Evolutionary conservation across 2,797 vertebrate genomes (phyloP), one percentile per base, ranked within the genome.

Genomic region (Gallinago nigripennis): DNA sequence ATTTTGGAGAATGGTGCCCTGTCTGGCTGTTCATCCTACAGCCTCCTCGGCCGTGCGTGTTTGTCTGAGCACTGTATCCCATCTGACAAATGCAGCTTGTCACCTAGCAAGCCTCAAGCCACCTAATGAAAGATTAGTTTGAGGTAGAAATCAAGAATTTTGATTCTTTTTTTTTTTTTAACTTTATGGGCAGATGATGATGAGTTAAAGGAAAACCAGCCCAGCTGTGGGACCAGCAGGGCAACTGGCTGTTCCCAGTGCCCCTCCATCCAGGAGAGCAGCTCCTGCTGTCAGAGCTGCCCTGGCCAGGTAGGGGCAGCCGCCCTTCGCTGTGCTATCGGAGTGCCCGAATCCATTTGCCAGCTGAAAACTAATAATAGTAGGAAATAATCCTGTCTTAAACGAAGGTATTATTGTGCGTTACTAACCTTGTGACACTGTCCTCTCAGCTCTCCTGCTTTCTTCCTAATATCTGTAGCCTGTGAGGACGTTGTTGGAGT

Each of bases 171-270:
- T 39, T 39, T 39, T 39, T 39, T 39, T 72, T 63, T 75, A 72
- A 75, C 53, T 75, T 63, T 64, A 16, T 4, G 6, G 43, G 48
- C 27, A 46, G 39, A 16, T 78, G 28, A 70, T 60, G 64, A 37
- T 56, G 43, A 6, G 30, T 95, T 87, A 63, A 75, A 82, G 43
- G 37, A 63, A 90, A 92, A 94, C 43, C 46, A 88, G 27, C 11
- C 28, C 8, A 41, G 2, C n/a, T 86, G 16, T 76, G 68, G 71
- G 24, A 35, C 8, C 3, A 7, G 17, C 15, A 69, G 37, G 68
- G 16, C 54, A 77, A 37, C 16, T 56, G 58, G 14, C 25, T 41
- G 14, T 63, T 63, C 23, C 41, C 21, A 33, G 46, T 57, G 54
- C 12, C 17, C 21, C 8, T 30, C 48, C n/a, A 27, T 14, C 20